A percentile compares a stretch with the other conserved stretches of the same genome.
Evolutionary conservation across 1,140 invertebrate species (phyloP).

Genomic region (Linepithema humile): DNA sequence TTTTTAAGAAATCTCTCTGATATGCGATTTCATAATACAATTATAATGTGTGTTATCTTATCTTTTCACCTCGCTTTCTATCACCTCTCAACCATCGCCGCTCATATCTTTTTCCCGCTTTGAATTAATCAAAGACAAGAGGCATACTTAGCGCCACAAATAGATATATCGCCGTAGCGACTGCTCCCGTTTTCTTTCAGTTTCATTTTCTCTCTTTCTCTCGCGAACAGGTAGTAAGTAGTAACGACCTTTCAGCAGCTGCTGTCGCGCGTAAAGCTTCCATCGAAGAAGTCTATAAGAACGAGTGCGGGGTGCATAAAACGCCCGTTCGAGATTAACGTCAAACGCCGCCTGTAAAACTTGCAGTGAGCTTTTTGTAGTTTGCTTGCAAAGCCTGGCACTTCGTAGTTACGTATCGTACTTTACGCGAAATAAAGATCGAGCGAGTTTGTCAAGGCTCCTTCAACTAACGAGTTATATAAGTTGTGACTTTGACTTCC

Average conservation of each 20-base stretch:
- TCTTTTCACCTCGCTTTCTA: neutral
- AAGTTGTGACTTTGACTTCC: slow-evolving; percentile 4
- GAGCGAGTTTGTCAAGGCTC: neutral
- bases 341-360: slow-evolving; percentile 20
- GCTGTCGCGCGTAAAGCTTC: slow-evolving; percentile 41
- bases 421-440: neutral
- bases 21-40: neutral
- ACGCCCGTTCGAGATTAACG: slow-evolving; percentile 27
- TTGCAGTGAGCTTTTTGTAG: neutral
- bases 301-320: slow-evolving; percentile 26
- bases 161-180: slow-evolving; percentile 40
- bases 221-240: neutral
- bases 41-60: neutral
- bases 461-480: neutral
- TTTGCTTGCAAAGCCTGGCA: neutral
- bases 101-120: neutral
- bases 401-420: neutral
- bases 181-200: slow-evolving; percentile 38
- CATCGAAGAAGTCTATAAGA: slow-evolving; percentile 41
- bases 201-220: slow-evolving; percentile 26
- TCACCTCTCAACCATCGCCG: neutral
- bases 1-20: neutral
- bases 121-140: slow-evolving; percentile 50
- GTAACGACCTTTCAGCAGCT: slow-evolving; percentile 42
- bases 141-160: slow-evolving; percentile 30